A percentile compares a stretch with the other conserved stretches of the same genome.
These are phyloP conservation scores for Cinara cedri DNA, from an alignment of 2,888 invertebrate species.

Conservation along the genomic window DNA sequence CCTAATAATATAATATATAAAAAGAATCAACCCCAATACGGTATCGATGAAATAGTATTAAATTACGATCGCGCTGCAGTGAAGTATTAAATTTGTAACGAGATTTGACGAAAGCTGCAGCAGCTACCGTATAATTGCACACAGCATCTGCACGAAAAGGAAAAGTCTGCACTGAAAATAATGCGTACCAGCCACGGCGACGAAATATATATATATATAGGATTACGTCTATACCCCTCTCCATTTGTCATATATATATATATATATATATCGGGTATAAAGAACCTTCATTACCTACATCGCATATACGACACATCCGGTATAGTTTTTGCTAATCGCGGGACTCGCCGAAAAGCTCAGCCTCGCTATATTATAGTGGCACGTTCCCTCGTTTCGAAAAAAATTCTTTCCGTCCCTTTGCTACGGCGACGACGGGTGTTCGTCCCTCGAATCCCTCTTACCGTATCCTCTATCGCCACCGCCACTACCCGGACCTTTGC, in stretches of 20 bases:
- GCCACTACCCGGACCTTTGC: background rate
- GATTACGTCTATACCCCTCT: background rate
- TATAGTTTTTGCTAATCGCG: slow-evolving; percentile 35
- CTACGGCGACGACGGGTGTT: too few relatives aligned
- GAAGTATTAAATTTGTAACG: background rate
- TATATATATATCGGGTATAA: background rate
- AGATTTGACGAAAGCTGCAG: background rate
- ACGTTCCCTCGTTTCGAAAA: slow-evolving; percentile 29
- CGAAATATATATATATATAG: too few relatives aligned
- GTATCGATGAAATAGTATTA: too few relatives aligned
- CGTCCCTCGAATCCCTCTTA: too few relatives aligned
- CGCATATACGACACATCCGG: slow-evolving; percentile 24
- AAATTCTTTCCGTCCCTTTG: slow-evolving; percentile 12
- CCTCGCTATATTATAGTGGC: background rate
- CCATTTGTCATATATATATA: background rate
- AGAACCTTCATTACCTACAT: slow-evolving; percentile 7
- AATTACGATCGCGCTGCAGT: too few relatives aligned
- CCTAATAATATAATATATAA: too few relatives aligned
- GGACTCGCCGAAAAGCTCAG: slow-evolving; percentile 27
- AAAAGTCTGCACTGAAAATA: background rate
- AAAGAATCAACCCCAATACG: too few relatives aligned
- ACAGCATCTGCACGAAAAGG: background rate
- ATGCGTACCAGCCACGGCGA: background rate
- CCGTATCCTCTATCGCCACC: background rate
- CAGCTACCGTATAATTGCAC: background rate